Percentiles rank a stretch among this genome's conserved stretches.
Conservation (phyloP, 1,140 invertebrate genomes). For the Leptinotarsa texana region DNA sequence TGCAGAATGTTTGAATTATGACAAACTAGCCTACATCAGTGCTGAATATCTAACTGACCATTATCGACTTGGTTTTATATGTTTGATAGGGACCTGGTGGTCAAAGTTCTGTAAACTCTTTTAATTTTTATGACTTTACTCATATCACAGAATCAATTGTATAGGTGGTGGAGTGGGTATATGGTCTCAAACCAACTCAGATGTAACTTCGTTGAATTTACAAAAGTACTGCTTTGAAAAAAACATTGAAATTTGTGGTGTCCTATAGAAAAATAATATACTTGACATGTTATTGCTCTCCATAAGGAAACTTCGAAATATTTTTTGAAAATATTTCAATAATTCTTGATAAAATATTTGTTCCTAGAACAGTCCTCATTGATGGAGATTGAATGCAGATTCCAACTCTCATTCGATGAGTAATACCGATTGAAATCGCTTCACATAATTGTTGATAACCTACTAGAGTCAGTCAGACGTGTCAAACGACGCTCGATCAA, state of each 20-base stretch:
- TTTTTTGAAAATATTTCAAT: too few relatives aligned
- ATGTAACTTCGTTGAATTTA: neutral
- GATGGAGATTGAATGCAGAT: too few relatives aligned
- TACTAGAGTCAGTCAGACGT: too few relatives aligned
- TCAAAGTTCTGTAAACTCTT: neutral
- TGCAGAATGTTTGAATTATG: neutral
- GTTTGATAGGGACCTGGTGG: neutral
- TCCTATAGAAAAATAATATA: neutral
- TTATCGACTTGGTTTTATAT: neutral
- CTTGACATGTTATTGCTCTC: too few relatives aligned
- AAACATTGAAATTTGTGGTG: neutral
- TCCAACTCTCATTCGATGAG: too few relatives aligned
- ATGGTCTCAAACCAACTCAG: neutral
- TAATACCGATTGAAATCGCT: too few relatives aligned
- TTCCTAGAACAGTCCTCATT: too few relatives aligned
- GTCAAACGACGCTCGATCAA: too few relatives aligned
- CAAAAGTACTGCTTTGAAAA: neutral
- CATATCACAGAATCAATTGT: conserved; percentile 8
- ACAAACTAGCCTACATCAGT: neutral
- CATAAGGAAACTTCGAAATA: too few relatives aligned
- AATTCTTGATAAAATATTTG: too few relatives aligned
- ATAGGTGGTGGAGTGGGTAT: neutral
- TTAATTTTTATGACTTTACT: neutral
- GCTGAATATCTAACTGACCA: neutral
- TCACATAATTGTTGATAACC: too few relatives aligned